phyloP scores from a whole-genome alignment of 2,113 vertebrate species.

The Aphyosemion australe region DNA sequence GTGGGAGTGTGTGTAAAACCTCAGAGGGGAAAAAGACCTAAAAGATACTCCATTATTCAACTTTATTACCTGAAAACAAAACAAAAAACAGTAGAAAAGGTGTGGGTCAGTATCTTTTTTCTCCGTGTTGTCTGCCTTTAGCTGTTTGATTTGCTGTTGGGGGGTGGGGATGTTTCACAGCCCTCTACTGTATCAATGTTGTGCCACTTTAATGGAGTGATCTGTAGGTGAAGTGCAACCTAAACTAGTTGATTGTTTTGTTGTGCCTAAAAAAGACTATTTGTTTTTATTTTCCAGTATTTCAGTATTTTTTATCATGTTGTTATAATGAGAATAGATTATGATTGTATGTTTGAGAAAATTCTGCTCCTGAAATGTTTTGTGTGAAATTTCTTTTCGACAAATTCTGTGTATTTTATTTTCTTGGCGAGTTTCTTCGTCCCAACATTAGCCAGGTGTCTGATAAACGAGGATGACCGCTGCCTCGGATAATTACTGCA shows the following conservation, averaged over 20 bases:
- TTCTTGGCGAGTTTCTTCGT: constrained; percentile 27
- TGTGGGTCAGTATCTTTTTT: constrained; percentile 18
- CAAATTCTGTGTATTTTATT: constrained; percentile 31
- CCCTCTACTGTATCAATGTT: constrained; percentile 64
- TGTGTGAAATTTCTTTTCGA: constrained; percentile 32
- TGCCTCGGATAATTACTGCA: neutral
- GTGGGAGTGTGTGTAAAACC: constrained; percentile 24
- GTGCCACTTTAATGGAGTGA: constrained; percentile 74
- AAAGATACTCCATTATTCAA: constrained; percentile 26
- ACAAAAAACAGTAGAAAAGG: neutral
- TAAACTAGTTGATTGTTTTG: constrained; percentile 67
- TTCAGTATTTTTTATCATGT: constrained; percentile 37
- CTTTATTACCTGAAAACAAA: constrained; percentile 21
- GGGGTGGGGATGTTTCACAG: constrained; percentile 33
- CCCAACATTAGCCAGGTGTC: constrained; percentile 23
- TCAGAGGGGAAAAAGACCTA: constrained; percentile 6
- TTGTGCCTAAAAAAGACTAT: constrained; percentile 68
- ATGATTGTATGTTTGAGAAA: constrained; percentile 60
- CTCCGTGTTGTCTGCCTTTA: constrained; percentile 54
- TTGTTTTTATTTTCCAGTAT: constrained; percentile 29
- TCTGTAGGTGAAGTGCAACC: constrained; percentile 70
- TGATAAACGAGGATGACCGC: constrained; percentile 12
- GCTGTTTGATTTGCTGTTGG: constrained; percentile 47
- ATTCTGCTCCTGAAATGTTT: constrained; percentile 35
- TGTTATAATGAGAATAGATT: constrained; percentile 52